These are phyloP conservation scores for Brotula barbata DNA, from an alignment of 2,797 vertebrate species.

Conservation along the genomic window DNA sequence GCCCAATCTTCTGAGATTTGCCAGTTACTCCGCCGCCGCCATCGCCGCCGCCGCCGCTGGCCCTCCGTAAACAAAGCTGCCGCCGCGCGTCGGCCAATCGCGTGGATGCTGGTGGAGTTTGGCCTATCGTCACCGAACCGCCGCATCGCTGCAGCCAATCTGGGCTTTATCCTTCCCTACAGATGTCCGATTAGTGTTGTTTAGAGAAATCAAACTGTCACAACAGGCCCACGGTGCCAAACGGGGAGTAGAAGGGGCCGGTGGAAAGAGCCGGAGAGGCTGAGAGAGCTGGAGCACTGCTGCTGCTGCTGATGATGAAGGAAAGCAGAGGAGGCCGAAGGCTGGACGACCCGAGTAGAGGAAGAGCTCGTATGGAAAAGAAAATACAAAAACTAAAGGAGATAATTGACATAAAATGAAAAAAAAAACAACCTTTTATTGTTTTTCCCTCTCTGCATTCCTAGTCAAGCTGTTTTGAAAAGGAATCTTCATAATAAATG, in stretches of 20 bases:
- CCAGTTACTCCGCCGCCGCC: constrained; percentile 68
- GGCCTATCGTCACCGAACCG: constrained; percentile 70
- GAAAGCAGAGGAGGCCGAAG: too few species aligned
- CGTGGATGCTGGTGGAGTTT: constrained; percentile 60
- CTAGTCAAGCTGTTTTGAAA: too few species aligned
- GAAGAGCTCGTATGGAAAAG: too few species aligned
- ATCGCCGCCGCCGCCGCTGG: constrained; percentile 62
- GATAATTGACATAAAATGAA: too few species aligned
- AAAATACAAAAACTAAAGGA: too few species aligned
- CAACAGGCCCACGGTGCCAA: constrained; percentile 63
- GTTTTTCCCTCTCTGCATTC: too few species aligned
- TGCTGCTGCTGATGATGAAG: too few species aligned
- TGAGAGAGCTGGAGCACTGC: constrained; percentile 33
- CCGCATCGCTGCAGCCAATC: constrained; percentile 65
- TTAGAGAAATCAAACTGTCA: constrained; percentile 71
- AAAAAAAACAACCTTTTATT: too few species aligned
- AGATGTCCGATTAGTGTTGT: constrained; percentile 78
- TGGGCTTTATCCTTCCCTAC: constrained; percentile 76
- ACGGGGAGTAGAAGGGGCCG: constrained; percentile 45
- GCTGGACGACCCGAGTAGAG: too few species aligned
- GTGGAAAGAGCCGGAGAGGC: constrained; percentile 42
- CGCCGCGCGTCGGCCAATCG: constrained; percentile 59
- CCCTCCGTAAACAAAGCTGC: constrained; percentile 64
- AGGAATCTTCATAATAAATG: too few species aligned
- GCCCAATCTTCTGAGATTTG: constrained; percentile 64